Evolutionary conservation across 1,140 invertebrate genomes (phyloP).

Genomic region (Cydia amplana): DNA sequence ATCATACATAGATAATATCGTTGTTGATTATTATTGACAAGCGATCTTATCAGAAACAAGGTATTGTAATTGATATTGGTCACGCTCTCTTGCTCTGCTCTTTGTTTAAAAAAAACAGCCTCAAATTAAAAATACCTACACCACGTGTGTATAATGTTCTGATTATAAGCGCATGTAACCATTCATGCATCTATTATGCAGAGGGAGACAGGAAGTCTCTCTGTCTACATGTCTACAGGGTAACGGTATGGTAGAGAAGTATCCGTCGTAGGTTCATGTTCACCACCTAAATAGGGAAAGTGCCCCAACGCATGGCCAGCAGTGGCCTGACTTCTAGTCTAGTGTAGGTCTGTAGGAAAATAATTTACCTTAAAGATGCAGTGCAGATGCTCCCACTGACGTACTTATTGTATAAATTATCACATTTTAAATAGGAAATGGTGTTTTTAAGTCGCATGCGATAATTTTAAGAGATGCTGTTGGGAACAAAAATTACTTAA

Average conservation of each 20-base stretch:
- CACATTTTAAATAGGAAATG: too few relatives aligned
- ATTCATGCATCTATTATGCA: not conserved
- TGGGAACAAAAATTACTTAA: not conserved
- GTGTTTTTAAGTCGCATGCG: too few relatives aligned
- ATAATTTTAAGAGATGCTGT: too few relatives aligned
- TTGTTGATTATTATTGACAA: conserved; percentile 19
- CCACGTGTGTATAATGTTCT: not conserved
- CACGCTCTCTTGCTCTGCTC: not conserved
- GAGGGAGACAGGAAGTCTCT: too few relatives aligned
- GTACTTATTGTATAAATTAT: too few relatives aligned
- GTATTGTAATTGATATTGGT: conserved; percentile 7
- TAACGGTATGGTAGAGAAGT: too few relatives aligned
- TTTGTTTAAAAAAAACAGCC: not conserved
- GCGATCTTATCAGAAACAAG: conserved; percentile 12
- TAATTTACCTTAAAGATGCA: not conserved
- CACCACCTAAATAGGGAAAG: not conserved
- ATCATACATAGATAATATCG: conserved; percentile 14
- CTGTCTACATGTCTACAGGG: too few relatives aligned
- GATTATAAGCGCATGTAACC: not conserved
- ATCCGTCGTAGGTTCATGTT: too few relatives aligned
- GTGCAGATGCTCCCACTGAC: too few relatives aligned
- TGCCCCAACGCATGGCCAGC: not conserved
- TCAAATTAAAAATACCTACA: not conserved
- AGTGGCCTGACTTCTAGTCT: too few relatives aligned
- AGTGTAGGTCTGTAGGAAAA: not conserved